Evolutionary conservation across 2,888 invertebrate genomes (phyloP).

Genomic region (Muschampia staudingeri): DNA sequence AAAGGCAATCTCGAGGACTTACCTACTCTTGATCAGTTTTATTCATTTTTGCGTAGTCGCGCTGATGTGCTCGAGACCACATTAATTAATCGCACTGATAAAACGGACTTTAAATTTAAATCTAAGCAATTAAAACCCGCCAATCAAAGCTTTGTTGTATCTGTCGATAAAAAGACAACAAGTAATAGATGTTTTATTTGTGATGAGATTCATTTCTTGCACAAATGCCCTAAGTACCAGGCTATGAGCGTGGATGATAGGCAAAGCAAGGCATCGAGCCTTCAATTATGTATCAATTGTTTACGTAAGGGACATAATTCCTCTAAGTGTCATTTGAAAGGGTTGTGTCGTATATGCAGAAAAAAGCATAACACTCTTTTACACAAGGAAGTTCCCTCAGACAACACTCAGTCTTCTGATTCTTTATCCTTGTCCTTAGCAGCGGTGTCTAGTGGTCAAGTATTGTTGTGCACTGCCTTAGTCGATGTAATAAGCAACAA

Average conservation of each 20-base stretch:
- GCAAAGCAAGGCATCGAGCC: slow-evolving; percentile 22
- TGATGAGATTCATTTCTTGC: slow-evolving; percentile 7
- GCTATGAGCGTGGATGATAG: slow-evolving; percentile 27
- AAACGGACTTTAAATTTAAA: slow-evolving; percentile 6
- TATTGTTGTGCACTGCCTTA: slow-evolving; percentile 27
- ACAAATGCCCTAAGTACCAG: slow-evolving; percentile 16
- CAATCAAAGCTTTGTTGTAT: not conserved
- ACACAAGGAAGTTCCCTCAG: not conserved
- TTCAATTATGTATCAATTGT: slow-evolving; percentile 22
- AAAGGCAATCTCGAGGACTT: not conserved
- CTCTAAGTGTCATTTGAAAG: slow-evolving; percentile 24
- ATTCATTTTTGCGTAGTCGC: slow-evolving; percentile 22
- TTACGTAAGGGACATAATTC: slow-evolving; percentile 24
- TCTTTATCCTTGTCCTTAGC: slow-evolving; percentile 24
- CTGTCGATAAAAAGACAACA: not conserved
- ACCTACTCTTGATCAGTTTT: slow-evolving; percentile 27
- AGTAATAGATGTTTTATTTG: slow-evolving; percentile 25
- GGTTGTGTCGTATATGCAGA: slow-evolving; percentile 19
- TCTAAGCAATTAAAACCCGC: not conserved
- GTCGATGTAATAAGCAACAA: slow-evolving; percentile 12
- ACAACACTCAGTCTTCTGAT: slow-evolving; percentile 5
- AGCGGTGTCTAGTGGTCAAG: slow-evolving; percentile 30
- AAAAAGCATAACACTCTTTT: slow-evolving; percentile 36
- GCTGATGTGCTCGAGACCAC: slow-evolving; percentile 25
- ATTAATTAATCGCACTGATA: slow-evolving; percentile 19